These are phyloP conservation scores for Prenolepis imparis DNA, from an alignment of 2,888 invertebrate genomes.

Conservation along the genomic window DNA sequence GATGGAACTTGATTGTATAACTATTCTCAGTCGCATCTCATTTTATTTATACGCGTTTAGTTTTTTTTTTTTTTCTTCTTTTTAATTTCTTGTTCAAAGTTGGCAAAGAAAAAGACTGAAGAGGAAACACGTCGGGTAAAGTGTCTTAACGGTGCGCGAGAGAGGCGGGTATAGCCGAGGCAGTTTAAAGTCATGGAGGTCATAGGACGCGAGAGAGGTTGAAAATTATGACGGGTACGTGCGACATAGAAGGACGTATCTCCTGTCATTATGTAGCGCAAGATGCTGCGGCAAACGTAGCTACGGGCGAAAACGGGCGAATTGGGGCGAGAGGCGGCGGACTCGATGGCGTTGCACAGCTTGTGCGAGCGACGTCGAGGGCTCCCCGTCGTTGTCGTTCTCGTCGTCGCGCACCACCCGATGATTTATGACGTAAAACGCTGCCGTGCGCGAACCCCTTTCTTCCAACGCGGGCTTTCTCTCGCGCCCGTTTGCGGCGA, in stretches of 20 bases:
- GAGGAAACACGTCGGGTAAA: slow-evolving; percentile 24
- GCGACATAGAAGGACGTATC: slow-evolving; percentile 53
- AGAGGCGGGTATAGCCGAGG: slow-evolving; percentile 12
- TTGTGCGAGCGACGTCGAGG: slow-evolving; percentile 63
- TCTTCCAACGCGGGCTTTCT: slow-evolving; percentile 28
- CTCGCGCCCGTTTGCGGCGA: slow-evolving; percentile 30
- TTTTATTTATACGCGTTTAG: neutral
- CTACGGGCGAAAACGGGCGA: slow-evolving; percentile 60
- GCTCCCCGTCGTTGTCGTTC: slow-evolving; percentile 35
- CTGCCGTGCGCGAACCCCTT: slow-evolving; percentile 16
- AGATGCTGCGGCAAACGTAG: slow-evolving; percentile 30
- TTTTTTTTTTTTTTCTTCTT: neutral
- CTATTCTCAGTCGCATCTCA: neutral
- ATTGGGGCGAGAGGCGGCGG: slow-evolving; percentile 45
- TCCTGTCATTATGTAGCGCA: slow-evolving; percentile 39
- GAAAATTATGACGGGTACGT: slow-evolving; percentile 66
- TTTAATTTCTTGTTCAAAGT: slow-evolving; percentile 1
- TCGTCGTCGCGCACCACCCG: slow-evolving; percentile 23
- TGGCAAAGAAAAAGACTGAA: neutral
- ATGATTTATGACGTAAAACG: slow-evolving; percentile 68
- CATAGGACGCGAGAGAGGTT: slow-evolving; percentile 49
- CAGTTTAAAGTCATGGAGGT: slow-evolving; percentile 60
- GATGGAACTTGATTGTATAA: neutral
- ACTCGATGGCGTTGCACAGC: slow-evolving; percentile 58
- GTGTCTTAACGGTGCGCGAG: slow-evolving; percentile 19